A percentile compares a stretch with the other conserved stretches of the same genome.
Evolutionary conservation across 1,140 invertebrate species (phyloP).

Genomic region (Heliconius eleuchia): DNA sequence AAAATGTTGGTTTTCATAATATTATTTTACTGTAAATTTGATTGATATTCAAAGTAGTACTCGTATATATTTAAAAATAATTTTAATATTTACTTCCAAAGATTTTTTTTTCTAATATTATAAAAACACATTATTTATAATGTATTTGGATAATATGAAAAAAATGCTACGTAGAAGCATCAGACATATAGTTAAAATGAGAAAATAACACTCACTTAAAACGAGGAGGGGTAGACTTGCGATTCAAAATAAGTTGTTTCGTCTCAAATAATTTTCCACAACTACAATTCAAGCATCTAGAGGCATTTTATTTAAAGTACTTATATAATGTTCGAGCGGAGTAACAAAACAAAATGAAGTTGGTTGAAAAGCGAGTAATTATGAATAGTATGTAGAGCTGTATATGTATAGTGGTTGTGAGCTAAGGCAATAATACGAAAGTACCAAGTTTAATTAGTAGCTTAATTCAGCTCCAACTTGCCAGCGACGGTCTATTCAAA

Average conservation of each 20-base stretch:
- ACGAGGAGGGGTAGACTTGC: neutral
- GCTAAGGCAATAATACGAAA: constrained; percentile 53
- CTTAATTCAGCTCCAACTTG: constrained; percentile 55
- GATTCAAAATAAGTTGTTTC: neutral
- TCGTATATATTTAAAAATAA: too few species aligned
- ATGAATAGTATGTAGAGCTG: constrained; percentile 26
- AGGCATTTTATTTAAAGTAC: constrained; percentile 6
- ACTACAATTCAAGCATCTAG: neutral
- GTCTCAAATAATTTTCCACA: neutral
- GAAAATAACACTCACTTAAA: neutral
- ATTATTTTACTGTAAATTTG: too few species aligned
- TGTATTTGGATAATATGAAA: neutral
- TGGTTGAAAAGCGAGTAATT: constrained; percentile 41
- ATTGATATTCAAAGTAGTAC: too few species aligned
- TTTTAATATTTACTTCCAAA: too few species aligned
- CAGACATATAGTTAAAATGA: neutral
- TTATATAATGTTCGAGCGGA: constrained; percentile 11
- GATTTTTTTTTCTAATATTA: too few species aligned
- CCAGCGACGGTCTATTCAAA: constrained; percentile 50
- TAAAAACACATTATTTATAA: too few species aligned
- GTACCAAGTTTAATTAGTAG: constrained; percentile 62
- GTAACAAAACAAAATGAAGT: constrained; percentile 19
- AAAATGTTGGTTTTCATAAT: too few species aligned
- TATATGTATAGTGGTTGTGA: constrained; percentile 23
- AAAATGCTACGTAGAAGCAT: too few species aligned